These are phyloP conservation scores for zebrafish (Danio rerio) DNA, from an alignment of 2,113 vertebrate species.

Conservation along the genomic window DNA sequence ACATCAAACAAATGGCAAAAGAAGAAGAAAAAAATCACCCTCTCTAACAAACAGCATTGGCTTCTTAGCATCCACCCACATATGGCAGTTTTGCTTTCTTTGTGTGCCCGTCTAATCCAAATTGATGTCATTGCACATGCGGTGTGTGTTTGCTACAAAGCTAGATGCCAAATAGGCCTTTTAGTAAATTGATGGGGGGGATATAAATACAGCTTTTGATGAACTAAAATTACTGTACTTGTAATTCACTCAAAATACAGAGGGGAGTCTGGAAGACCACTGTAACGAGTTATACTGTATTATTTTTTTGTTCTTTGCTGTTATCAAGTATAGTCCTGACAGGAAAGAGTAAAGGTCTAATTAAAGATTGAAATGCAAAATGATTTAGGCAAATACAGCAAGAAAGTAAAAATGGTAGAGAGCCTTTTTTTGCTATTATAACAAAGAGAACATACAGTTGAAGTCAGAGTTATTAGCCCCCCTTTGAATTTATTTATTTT, in stretches of 20 bases:
- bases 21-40: background rate
- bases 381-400: slow-evolving; percentile 24
- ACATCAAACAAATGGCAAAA: slow-evolving; percentile 48
- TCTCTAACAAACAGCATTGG: slow-evolving; percentile 1
- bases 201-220: slow-evolving; percentile 10
- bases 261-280: background rate
- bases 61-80: slow-evolving; percentile 28
- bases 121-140: slow-evolving; percentile 38
- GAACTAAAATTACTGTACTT: slow-evolving; percentile 11
- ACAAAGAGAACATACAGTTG: background rate
- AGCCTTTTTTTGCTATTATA: slow-evolving; percentile 20
- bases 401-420: slow-evolving; percentile 2
- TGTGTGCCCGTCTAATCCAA: slow-evolving; percentile 16
- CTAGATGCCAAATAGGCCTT: slow-evolving; percentile 9
- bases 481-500: too few species aligned
- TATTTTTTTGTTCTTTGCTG: background rate
- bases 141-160: background rate
- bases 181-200: background rate
- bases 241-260: background rate
- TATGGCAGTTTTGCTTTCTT: background rate
- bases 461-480: too few species aligned
- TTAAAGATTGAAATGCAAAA: slow-evolving; percentile 41
- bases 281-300: background rate
- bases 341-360: slow-evolving; percentile 20
- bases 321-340: background rate